These are phyloP conservation scores for Eupeodes luniger DNA, from an alignment of 2,888 invertebrate species.

Conservation along the genomic window DNA sequence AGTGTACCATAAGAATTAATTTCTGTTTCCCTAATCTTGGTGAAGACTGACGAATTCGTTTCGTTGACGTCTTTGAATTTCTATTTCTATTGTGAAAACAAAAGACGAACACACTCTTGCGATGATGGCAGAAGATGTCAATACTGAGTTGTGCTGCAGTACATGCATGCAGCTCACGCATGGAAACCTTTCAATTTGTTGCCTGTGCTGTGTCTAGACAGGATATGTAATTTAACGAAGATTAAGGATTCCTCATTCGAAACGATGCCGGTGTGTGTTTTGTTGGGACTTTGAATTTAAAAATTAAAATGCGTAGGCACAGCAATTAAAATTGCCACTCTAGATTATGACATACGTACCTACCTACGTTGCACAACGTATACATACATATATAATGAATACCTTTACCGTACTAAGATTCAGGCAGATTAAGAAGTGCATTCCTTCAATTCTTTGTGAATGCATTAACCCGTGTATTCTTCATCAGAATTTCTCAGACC, in stretches of 20 bases:
- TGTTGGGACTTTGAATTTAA: slow-evolving; percentile 12
- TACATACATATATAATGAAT: background rate
- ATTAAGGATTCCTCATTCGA: slow-evolving; percentile 44
- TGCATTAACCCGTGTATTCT: slow-evolving; percentile 1
- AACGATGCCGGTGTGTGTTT: slow-evolving; percentile 1
- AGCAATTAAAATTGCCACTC: slow-evolving; percentile 61
- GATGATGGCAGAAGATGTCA: slow-evolving; percentile 35
- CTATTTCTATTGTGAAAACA: slow-evolving; percentile 38
- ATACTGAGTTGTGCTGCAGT: slow-evolving; percentile 6
- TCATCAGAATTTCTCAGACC: background rate
- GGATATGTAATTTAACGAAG: slow-evolving; percentile 60
- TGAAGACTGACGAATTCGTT: slow-evolving; percentile 37
- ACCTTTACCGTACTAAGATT: background rate
- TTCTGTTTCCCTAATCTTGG: slow-evolving; percentile 68
- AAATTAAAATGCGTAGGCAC: slow-evolving; percentile 63
- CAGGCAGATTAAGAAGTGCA: slow-evolving; percentile 6
- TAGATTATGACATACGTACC: background rate
- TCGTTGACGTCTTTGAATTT: slow-evolving; percentile 44
- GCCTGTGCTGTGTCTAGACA: slow-evolving; percentile 70
- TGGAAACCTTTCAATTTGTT: slow-evolving; percentile 64
- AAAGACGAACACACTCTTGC: slow-evolving; percentile 32
- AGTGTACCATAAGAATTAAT: slow-evolving; percentile 67
- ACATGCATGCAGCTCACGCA: slow-evolving; percentile 26
- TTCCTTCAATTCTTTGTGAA: slow-evolving; percentile 24
- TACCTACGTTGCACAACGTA: background rate